These are phyloP conservation scores for Metellina segmentata DNA, from an alignment of 2,888 invertebrate genomes.

Conservation along the genomic window DNA sequence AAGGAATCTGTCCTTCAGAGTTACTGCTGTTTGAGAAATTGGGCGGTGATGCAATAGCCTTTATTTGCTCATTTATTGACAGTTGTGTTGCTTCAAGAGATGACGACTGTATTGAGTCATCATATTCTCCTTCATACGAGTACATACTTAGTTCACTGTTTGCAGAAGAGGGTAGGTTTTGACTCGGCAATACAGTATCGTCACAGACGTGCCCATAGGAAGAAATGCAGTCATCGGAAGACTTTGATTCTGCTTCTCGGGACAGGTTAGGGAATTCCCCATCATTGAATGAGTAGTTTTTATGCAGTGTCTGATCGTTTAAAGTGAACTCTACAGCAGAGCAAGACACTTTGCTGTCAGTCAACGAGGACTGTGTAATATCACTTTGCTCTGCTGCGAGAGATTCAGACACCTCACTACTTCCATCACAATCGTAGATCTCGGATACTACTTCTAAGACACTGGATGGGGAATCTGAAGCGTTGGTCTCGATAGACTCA, in stretches of 20 bases:
- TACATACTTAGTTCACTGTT: slow-evolving; percentile 34
- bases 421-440: slow-evolving; percentile 21
- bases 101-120: slow-evolving; percentile 38
- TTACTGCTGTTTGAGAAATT: slow-evolving; percentile 25
- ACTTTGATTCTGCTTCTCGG: slow-evolving; percentile 43
- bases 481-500: background rate
- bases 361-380: background rate
- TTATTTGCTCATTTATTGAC: slow-evolving; percentile 48
- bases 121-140: slow-evolving; percentile 40
- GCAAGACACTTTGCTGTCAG: slow-evolving; percentile 52
- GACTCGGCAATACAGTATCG: slow-evolving; percentile 23
- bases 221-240: slow-evolving; percentile 36
- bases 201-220: slow-evolving; percentile 33
- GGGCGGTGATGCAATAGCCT: slow-evolving; percentile 40
- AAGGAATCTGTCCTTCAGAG: slow-evolving; percentile 19
- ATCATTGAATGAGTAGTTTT: slow-evolving; percentile 19
- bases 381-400: slow-evolving; percentile 19
- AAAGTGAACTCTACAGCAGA: slow-evolving; percentile 31
- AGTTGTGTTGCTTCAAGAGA: slow-evolving; percentile 31
- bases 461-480: slow-evolving; percentile 26
- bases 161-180: slow-evolving; percentile 27
- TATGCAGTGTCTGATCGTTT: background rate
- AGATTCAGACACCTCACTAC: slow-evolving; percentile 53
- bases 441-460: slow-evolving; percentile 14
- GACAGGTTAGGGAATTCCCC: slow-evolving; percentile 3